A percentile compares a stretch with the other conserved stretches of the same genome.
Evolutionary conservation across 2,113 vertebrate genomes (phyloP).

Genomic region (Agelaius tricolor): DNA sequence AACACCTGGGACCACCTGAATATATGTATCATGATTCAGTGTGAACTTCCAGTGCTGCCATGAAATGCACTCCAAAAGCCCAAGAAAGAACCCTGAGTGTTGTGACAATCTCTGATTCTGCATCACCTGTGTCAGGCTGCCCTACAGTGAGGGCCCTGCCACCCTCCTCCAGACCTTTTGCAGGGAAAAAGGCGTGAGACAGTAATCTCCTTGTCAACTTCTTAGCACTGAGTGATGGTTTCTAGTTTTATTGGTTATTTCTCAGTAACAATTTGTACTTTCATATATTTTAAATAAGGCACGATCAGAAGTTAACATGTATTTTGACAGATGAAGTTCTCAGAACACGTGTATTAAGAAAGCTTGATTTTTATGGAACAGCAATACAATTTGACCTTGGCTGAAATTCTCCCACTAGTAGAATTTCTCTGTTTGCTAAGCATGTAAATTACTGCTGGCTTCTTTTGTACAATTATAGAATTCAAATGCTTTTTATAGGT

Average conservation of each 20-base stretch:
- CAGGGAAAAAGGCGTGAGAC: not conserved
- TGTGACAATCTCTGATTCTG: not conserved
- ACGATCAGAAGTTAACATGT: not conserved
- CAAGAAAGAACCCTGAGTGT: not conserved
- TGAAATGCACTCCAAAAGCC: not conserved
- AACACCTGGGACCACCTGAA: not conserved
- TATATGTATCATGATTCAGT: not conserved
- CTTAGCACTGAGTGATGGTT: not conserved
- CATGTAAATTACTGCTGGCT: conserved; percentile 1
- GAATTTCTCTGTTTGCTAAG: not conserved
- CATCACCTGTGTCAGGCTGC: not conserved
- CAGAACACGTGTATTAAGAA: not conserved
- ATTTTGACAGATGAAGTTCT: not conserved
- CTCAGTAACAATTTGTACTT: not conserved
- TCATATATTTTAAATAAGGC: not conserved
- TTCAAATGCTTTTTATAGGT: conserved; percentile 53
- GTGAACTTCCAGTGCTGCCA: not conserved
- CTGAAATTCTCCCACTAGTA: not conserved
- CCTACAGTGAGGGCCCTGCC: not conserved
- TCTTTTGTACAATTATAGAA: conserved; percentile 25
- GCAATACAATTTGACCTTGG: not conserved
- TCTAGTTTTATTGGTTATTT: not conserved
- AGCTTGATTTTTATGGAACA: not conserved
- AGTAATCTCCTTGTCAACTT: not conserved
- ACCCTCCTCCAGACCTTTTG: not conserved